A percentile compares a stretch with the other conserved stretches of the same genome.
Conservation (phyloP, 2,888 invertebrate genomes). For the Leptarthrus brevirostris region DNA sequence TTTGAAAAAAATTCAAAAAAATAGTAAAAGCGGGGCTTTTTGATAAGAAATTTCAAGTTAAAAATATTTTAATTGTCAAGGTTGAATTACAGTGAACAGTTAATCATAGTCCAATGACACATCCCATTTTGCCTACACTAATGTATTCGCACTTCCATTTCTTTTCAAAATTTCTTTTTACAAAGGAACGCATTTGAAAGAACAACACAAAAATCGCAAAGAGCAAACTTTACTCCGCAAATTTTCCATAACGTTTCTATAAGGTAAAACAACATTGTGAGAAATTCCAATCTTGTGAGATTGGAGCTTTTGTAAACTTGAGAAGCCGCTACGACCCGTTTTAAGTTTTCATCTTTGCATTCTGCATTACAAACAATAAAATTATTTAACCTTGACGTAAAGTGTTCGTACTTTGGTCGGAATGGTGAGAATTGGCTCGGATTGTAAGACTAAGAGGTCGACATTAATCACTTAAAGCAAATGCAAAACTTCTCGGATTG, state of each 20-base stretch:
- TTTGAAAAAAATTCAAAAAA: no score
- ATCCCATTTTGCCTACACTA: not conserved
- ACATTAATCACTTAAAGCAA: slow-evolving; percentile 15
- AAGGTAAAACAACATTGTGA: not conserved
- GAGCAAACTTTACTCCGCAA: no score
- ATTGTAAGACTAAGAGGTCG: slow-evolving; percentile 5
- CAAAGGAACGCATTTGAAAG: not conserved
- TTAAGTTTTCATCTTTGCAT: slow-evolving; percentile 5
- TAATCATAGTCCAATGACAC: slow-evolving; percentile 22
- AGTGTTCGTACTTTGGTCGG: slow-evolving; percentile 5
- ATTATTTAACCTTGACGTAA: slow-evolving; percentile 27
- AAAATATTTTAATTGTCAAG: no score
- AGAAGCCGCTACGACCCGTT: not conserved
- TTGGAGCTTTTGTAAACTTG: not conserved
- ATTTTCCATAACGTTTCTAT: no score
- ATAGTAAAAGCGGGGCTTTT: no score
- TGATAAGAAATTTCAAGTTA: no score
- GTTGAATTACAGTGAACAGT: not conserved
- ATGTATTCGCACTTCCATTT: not conserved
- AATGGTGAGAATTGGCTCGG: slow-evolving; percentile 23
- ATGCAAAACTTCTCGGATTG: not conserved
- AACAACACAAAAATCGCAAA: no score
- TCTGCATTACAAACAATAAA: slow-evolving; percentile 33
- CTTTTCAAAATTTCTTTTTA: not conserved
- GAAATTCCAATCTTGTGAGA: not conserved